These are phyloP conservation scores for Daboia siamensis DNA, from an alignment of 2,113 vertebrate genomes.

Conservation along the genomic window DNA sequence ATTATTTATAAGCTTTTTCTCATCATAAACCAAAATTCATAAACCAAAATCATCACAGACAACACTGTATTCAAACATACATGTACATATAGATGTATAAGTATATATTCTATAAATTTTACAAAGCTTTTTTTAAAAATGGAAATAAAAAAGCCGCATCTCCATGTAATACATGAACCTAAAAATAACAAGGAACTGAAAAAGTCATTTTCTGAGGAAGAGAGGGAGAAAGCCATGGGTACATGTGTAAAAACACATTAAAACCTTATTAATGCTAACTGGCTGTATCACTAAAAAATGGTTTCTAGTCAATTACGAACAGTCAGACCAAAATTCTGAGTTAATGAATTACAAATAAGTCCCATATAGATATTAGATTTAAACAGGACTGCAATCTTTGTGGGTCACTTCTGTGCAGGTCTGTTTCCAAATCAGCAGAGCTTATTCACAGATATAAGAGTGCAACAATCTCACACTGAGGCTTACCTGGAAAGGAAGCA, in stretches of 20 bases:
- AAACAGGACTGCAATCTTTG: not conserved
- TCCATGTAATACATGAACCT: not conserved
- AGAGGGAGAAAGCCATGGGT: not conserved
- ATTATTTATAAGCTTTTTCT: not conserved
- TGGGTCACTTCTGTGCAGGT: not conserved
- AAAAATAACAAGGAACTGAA: not conserved
- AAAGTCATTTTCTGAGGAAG: not conserved
- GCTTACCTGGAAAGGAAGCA: not conserved
- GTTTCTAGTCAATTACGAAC: not conserved
- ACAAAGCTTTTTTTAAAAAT: not conserved
- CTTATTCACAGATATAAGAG: not conserved
- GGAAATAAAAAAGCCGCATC: not conserved
- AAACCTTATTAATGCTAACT: not conserved
- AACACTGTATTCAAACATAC: not conserved
- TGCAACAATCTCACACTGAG: not conserved
- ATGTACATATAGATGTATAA: not conserved
- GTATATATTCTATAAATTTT: not conserved
- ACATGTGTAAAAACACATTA: not conserved
- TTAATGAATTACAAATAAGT: not conserved
- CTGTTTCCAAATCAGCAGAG: not conserved
- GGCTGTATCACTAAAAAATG: not conserved
- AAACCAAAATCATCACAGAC: not conserved
- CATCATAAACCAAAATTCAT: not conserved
- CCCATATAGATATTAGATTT: not conserved
- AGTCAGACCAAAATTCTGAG: not conserved